These are phyloP conservation scores for Choloepus didactylus DNA, from an alignment of 2,797 vertebrate genomes.

Conservation along the genomic window DNA sequence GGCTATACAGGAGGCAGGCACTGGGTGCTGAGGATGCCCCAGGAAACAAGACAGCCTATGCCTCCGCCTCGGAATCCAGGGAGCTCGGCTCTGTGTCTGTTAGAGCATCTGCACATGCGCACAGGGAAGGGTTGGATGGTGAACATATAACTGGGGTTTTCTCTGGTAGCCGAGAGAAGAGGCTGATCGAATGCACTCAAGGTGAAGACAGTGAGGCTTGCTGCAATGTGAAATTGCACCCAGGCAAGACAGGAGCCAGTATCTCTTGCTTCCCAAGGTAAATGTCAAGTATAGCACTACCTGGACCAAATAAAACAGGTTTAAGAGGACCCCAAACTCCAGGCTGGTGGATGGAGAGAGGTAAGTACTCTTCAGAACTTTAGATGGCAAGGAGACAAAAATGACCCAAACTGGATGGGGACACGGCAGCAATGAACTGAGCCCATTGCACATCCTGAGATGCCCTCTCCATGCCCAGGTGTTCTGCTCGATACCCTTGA, in stretches of 20 bases:
- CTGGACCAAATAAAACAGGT: background rate
- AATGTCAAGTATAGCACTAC: background rate
- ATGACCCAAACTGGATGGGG: background rate
- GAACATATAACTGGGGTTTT: background rate
- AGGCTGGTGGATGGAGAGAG: background rate
- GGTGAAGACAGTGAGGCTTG: background rate
- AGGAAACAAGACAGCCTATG: background rate
- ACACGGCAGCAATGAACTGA: background rate
- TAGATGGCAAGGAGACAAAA: background rate
- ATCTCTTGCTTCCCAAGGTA: background rate
- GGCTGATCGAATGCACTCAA: rapidly evolving
- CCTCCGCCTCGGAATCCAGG: background rate
- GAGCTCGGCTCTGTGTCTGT: background rate
- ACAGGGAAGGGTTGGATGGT: background rate
- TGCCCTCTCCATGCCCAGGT: background rate
- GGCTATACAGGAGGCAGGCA: background rate
- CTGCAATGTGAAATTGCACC: background rate
- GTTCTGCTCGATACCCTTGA: background rate
- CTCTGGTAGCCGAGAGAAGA: background rate
- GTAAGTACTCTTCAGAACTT: no score
- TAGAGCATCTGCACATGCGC: background rate
- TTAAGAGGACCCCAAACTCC: background rate
- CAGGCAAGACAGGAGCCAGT: background rate
- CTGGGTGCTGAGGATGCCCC: background rate
- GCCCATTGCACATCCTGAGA: no score